Conservation (phyloP, 2,888 invertebrate species). For the Germaria angustata region DNA sequence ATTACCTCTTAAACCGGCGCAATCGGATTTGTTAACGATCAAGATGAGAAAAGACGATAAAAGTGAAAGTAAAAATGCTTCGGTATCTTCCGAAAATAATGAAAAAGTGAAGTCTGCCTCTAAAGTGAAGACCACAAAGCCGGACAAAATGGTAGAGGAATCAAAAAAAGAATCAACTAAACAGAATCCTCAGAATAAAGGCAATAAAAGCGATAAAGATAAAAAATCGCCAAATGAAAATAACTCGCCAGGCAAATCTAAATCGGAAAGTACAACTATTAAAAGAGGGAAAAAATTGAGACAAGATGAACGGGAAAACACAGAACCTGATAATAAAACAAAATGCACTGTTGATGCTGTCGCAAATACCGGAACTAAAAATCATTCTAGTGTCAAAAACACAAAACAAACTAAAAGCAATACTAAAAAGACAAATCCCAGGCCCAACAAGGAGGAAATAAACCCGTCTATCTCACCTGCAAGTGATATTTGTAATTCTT, state of each 20-base stretch:
- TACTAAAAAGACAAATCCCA: neutral
- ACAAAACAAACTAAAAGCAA: neutral
- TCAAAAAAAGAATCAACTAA: neutral
- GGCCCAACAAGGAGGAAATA: neutral
- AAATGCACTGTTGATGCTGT: neutral
- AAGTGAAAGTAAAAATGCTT: constrained; percentile 6
- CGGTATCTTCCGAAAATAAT: constrained; percentile 16
- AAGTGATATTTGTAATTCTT: neutral
- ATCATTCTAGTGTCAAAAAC: neutral
- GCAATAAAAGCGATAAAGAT: too few species aligned
- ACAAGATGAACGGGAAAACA: neutral
- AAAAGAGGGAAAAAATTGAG: constrained; percentile 2
- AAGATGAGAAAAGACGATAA: constrained; percentile 77
- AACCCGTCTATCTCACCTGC: neutral
- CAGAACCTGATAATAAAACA: constrained; percentile 9
- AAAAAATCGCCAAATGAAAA: neutral
- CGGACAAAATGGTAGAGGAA: neutral
- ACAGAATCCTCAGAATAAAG: neutral
- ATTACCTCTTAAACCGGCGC: constrained; percentile 85
- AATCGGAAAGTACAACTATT: constrained; percentile 4
- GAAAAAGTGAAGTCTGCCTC: too few species aligned
- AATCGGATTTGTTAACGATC: constrained; percentile 84
- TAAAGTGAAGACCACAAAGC: neutral
- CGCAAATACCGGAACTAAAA: neutral
- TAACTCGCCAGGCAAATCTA: constrained; percentile 12